Base-by-base conservation (phyloP, 2,113 vertebrate genomes). In the Cinclus mexicanus region DNA sequence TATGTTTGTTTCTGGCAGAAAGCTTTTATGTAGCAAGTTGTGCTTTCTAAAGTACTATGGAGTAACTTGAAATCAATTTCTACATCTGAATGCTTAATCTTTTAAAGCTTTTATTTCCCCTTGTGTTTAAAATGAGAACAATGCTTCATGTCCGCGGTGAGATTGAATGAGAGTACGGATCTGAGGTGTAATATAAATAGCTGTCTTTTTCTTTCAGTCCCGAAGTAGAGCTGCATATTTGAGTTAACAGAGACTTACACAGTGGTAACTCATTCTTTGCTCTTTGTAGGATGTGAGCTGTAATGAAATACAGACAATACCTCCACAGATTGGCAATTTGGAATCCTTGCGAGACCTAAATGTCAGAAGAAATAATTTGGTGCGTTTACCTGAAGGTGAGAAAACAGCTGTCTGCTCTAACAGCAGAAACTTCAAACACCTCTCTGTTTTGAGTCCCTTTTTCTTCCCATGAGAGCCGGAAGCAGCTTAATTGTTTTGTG, bases 291-390 rank as follows among this genome's bases (percentile, higher is more conserved):
- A 99, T 80, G 99, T 99, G 64, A 99, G 99, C 98, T 99, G 99
- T 96, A 99, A 99, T 91, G 99, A 99, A 98, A 99, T 99, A 98
- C 99, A 99, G 97, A 98, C 98, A 74, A 94, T 99, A 90, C 99
- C 99, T 68, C 97, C 98, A n/a, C 99, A 99, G 96, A 98, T 99
- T 64, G 99, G 99, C 91, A 97, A 97, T 94, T 95, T 99, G 95
- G 99, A 99, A 93, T 97, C 98, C 47, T 98, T 99, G 47, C 95
- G 99, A 69, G 99, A 99, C 97, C 98, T 99, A 72, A 99, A 99
- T 94, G 98, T 99, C 87, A 98, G 99, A 96, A 98, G 99, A 93
- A 99, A 99, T 97, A 98, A 99, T 97, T 98, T 99, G 97, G 97
- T 98, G 77, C 97, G 60, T 69, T 98, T 99, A 88, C 99, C 99